Base-by-base conservation (phyloP, 1,140 invertebrate genomes). In the Cydia strobilella region DNA sequence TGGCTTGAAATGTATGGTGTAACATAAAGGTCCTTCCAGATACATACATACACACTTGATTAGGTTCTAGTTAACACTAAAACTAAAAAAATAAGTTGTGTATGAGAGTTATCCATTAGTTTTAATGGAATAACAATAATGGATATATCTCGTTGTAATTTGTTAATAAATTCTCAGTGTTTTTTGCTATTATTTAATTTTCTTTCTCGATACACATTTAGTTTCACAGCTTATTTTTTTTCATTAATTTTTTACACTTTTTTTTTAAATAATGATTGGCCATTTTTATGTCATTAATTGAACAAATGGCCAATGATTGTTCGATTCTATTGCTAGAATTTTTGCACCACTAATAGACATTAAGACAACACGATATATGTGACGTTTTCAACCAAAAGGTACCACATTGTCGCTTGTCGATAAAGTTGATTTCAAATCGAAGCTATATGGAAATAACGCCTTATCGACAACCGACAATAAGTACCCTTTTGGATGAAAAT, bases 141-240 rank as follows among this genome's bases (percentile, higher is more conserved):
- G 72, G 71, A 75, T 74, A 75, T 65, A 35, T 74, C 77, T 75
- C 65, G 31, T 18, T 31, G 72, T 73, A 73, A 74, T 63, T 65
- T 65, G 25, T 65, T 65, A 66, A 66, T 23, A 31, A 72, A 69
- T 62, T 78, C 42, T 66, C 31, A 74, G 77, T 79, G 71, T 75
- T 79, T 59, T 77, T 74, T 79, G 76, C 80, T 86, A 81, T 77
- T 80, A 79, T 72, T 75, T 83, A 39, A 83, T 82, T 81, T 75
- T 72, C 79, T 84, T 81, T 76, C 80, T 79, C 74, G n/a, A 76
- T 79, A 75, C 77, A 81, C 75, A 78, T 85, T 89, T 86, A 81
- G 80, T 84, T 72, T 85, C 83, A 88, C 86, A 85, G 89, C 89
- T 91, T 91, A 89, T 91, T 91, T 91, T 90, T 90, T 90, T 89